phyloP scores from a whole-genome alignment of 1,140 invertebrate genomes.

The Heliconius nattereri region DNA sequence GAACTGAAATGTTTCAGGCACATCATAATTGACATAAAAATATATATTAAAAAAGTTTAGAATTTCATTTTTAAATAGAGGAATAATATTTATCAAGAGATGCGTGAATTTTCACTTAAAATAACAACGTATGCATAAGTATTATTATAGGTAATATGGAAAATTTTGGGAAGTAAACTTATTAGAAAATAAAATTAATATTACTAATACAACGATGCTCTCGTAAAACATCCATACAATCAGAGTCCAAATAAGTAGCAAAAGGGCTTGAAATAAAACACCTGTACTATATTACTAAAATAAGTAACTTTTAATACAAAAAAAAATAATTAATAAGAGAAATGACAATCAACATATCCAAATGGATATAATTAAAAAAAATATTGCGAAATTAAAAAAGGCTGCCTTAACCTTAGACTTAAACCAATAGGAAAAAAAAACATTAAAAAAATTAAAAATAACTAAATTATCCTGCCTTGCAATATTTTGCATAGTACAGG shows the following conservation, averaged over 20 bases:
- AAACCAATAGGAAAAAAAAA: conserved; percentile 12
- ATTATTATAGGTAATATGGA: too few relatives aligned
- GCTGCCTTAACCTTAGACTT: conserved; percentile 18
- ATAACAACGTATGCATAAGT: too few relatives aligned
- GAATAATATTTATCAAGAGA: too few relatives aligned
- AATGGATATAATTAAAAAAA: conserved; percentile 26
- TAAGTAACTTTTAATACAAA: conserved; percentile 29
- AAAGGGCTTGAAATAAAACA: conserved; percentile 23
- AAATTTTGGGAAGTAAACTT: too few relatives aligned
- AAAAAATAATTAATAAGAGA: conserved; percentile 12
- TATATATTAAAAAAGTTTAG: not conserved
- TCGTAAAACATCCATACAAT: not conserved
- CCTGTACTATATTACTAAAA: conserved; percentile 21
- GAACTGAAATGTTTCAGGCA: not conserved
- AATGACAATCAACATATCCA: conserved; percentile 29
- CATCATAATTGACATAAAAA: not conserved
- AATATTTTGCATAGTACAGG: conserved; percentile 61
- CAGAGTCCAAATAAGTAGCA: not conserved
- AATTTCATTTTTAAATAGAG: not conserved
- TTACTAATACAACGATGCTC: not conserved
- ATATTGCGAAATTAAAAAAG: conserved; percentile 26
- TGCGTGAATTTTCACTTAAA: too few relatives aligned
- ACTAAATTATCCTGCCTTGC: conserved; percentile 43
- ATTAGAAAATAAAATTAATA: not conserved
- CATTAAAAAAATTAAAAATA: conserved; percentile 10